Conservation (phyloP, 92 coral and sea anemone species). For the Paragorgia papillata region DNA sequence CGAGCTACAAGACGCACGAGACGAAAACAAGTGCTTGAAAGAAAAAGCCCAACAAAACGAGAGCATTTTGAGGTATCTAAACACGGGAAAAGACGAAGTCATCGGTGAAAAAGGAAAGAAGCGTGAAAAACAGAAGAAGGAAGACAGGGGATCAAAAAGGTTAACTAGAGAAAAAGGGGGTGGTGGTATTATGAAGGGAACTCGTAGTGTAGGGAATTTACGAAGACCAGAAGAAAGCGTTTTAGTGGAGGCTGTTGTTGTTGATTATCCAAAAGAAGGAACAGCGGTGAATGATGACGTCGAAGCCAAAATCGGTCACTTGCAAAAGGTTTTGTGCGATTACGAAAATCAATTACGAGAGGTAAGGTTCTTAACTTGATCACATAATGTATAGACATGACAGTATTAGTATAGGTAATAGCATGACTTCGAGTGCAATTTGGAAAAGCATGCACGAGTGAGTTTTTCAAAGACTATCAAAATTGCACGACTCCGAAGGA, state of each 20-base stretch:
- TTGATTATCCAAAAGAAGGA: no score
- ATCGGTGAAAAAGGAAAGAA: not conserved
- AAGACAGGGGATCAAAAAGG: not conserved
- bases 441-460: no score
- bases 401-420: no score
- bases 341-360: constrained; percentile 24
- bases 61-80: constrained; percentile 37
- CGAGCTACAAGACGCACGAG: constrained; percentile 32
- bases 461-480: no score
- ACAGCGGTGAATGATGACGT: not conserved
- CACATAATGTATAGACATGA: no score
- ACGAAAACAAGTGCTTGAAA: constrained; percentile 32
- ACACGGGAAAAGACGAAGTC: not conserved
- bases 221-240: not conserved
- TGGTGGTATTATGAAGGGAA: not conserved
- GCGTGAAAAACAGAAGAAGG: not conserved
- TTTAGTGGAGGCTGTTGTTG: not conserved
- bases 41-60: constrained; percentile 44
- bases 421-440: no score
- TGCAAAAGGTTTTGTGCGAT: constrained; percentile 18
- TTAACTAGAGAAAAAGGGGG: not conserved
- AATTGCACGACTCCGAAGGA: no score
- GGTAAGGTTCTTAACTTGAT: no score
- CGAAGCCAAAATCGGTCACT: constrained; percentile 26
- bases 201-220: not conserved